phyloP scores from a whole-genome alignment of 2,888 invertebrate genomes.

The Dyspetes luteomarginatus region DNA sequence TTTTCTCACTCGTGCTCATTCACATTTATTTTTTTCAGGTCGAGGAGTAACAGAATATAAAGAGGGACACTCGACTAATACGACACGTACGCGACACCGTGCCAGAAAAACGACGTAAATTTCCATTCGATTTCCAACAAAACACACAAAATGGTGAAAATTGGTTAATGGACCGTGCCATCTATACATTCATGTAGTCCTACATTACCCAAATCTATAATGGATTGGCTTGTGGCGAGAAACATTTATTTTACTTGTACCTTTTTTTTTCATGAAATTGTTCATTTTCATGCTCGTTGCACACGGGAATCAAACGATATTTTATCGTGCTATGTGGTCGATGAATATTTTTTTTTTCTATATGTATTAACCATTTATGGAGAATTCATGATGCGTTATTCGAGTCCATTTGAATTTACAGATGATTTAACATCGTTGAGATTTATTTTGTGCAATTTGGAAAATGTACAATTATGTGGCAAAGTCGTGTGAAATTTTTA shows the following conservation, averaged over 20 bases:
- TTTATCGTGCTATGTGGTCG: slow-evolving; percentile 15
- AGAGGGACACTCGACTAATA: slow-evolving; percentile 62
- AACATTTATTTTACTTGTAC: slow-evolving; percentile 16
- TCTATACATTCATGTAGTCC: slow-evolving; percentile 59
- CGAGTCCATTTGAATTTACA: slow-evolving; percentile 30
- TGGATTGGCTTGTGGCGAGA: slow-evolving; percentile 57
- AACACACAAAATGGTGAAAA: slow-evolving; percentile 54
- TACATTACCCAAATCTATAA: slow-evolving; percentile 25
- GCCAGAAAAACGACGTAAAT: slow-evolving; percentile 58
- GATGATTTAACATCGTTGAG: slow-evolving; percentile 27
- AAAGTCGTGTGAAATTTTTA: background rate
- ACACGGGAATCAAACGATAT: background rate
- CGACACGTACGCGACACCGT: slow-evolving; percentile 50
- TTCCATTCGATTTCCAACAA: slow-evolving; percentile 63
- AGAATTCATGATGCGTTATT: slow-evolving; percentile 40
- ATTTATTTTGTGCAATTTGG: background rate
- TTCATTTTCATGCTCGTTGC: slow-evolving; percentile 45
- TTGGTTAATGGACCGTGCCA: slow-evolving; percentile 71
- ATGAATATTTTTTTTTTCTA: slow-evolving; percentile 21
- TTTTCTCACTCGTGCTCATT: slow-evolving; percentile 28
- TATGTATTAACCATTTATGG: slow-evolving; percentile 39
- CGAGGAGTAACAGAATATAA: slow-evolving; percentile 45
- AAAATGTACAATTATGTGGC: background rate
- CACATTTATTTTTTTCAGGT: slow-evolving; percentile 21
- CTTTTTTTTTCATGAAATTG: slow-evolving; percentile 20